phyloP scores from a whole-genome alignment of 2,113 vertebrate species.

The Artemisiospiza belli region DNA sequence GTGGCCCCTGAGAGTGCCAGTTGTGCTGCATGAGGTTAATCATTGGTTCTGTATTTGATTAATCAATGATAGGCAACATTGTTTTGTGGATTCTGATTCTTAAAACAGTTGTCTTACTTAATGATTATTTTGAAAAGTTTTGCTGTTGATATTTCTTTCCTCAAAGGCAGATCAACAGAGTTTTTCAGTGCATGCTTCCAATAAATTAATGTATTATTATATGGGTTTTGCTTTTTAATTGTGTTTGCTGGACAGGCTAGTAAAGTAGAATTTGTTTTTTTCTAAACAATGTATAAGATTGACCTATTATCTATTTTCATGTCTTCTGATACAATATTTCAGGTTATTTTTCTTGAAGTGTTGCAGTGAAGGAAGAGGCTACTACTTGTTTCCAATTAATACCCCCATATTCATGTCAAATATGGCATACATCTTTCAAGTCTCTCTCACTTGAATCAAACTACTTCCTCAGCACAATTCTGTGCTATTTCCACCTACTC shows the following conservation, averaged over 20 bases:
- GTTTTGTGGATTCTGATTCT: background rate
- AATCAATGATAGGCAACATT: background rate
- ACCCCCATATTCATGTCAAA: background rate
- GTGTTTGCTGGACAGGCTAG: background rate
- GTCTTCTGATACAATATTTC: background rate
- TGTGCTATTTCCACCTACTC: background rate
- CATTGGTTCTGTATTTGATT: background rate
- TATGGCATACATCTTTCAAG: background rate
- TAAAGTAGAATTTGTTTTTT: background rate
- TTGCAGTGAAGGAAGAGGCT: background rate
- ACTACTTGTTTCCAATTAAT: background rate
- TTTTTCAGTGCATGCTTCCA: background rate
- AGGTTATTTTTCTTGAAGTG: background rate
- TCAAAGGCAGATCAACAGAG: rapidly evolving
- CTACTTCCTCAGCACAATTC: background rate
- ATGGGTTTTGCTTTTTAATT: background rate
- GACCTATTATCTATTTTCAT: background rate
- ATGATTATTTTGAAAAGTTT: background rate
- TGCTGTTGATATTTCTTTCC: background rate
- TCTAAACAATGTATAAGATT: background rate
- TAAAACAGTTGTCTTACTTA: background rate
- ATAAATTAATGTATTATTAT: background rate
- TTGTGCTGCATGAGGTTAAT: background rate
- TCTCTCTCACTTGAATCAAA: background rate
- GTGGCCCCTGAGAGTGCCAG: background rate